Conservation (phyloP, 2,113 vertebrate species). For the Aegithalos caudatus region DNA sequence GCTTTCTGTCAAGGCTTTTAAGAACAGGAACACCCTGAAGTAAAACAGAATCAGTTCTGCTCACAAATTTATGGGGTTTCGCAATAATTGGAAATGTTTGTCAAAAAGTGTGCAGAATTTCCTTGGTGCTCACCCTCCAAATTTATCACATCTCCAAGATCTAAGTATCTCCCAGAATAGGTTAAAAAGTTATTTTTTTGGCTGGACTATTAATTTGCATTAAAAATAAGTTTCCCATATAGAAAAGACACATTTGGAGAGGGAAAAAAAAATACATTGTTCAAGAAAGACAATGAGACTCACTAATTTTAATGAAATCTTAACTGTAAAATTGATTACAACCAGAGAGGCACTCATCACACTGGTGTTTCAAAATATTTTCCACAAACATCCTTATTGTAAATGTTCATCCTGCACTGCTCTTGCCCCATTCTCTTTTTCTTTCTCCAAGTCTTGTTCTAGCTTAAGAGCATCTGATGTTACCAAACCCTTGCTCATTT, state of each 20-base stretch:
- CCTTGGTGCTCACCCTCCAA: not conserved
- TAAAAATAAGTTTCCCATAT: not conserved
- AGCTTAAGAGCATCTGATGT: not conserved
- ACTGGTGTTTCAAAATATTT: not conserved
- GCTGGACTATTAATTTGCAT: not conserved
- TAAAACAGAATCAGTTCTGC: not conserved
- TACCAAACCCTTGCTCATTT: not conserved
- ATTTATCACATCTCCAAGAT: not conserved
- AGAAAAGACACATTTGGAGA: not conserved
- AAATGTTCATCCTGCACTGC: not conserved
- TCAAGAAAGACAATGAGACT: not conserved
- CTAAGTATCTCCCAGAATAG: not conserved
- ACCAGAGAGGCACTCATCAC: not conserved
- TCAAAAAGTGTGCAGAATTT: not conserved
- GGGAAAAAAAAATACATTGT: not conserved
- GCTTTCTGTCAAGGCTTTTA: conserved; percentile 1
- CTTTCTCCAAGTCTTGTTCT: not conserved
- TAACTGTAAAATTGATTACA: not conserved
- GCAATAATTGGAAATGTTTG: not conserved
- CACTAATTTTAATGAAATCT: not conserved
- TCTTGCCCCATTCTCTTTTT: not conserved
- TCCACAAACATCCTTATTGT: not conserved
- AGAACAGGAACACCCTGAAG: not conserved
- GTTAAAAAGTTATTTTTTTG: not conserved
- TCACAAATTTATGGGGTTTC: not conserved